phyloP scores from a whole-genome alignment of 2,797 vertebrate species.

The Balearica regulorum region DNA sequence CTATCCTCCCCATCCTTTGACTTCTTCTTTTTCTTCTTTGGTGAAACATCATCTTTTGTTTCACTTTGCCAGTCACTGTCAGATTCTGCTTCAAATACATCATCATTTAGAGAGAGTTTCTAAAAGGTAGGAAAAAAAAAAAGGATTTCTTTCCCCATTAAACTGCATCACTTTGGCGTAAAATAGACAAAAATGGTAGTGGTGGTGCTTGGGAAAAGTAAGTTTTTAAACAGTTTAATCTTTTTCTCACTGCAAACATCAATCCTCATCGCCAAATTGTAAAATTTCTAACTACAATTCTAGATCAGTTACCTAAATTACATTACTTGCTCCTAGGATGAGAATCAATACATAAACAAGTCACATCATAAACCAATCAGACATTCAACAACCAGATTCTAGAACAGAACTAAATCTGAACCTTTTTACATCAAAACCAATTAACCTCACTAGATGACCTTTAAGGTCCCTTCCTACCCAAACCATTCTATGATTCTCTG shows the following conservation, averaged over 20 bases:
- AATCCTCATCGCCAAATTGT: not conserved
- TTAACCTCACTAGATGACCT: not conserved
- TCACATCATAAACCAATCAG: not conserved
- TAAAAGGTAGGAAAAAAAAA: constrained; percentile 38
- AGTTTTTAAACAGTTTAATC: not conserved
- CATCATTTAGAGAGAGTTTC: constrained; percentile 85
- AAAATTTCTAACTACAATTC: not conserved
- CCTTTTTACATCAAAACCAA: not conserved
- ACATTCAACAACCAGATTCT: not conserved
- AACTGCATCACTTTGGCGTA: not conserved
- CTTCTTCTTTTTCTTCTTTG: constrained; percentile 90
- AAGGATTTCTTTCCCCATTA: not conserved
- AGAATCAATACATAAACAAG: not conserved
- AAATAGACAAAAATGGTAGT: not conserved
- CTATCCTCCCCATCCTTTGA: constrained; percentile 69
- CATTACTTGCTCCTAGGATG: not conserved
- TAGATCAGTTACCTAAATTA: not conserved
- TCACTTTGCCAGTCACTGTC: constrained; percentile 84
- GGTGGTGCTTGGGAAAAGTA: not conserved
- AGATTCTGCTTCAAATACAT: constrained; percentile 89
- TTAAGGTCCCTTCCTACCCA: no score
- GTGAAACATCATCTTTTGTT: constrained; percentile 78
- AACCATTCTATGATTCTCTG: not conserved
- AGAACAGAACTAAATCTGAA: not conserved
- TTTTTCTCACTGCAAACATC: not conserved